A percentile compares a stretch with the other conserved stretches of the same genome.
These are phyloP conservation scores for Ptilonorhynchus violaceus DNA, from an alignment of 2,113 vertebrate species.

Conservation along the genomic window DNA sequence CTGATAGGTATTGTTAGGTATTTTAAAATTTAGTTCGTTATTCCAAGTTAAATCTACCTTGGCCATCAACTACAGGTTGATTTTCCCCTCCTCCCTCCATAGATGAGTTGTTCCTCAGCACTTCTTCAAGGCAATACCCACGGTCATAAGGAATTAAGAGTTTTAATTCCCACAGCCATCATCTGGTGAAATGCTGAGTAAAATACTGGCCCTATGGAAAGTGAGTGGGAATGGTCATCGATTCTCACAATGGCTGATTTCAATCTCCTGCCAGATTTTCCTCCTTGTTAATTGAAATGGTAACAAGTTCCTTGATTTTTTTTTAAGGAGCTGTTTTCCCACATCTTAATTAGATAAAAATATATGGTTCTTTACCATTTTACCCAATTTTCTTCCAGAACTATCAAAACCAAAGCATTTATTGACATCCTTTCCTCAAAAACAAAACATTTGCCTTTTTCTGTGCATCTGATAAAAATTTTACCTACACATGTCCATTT, in stretches of 20 bases:
- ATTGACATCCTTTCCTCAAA: background rate
- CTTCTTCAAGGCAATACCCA: background rate
- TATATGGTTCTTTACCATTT: background rate
- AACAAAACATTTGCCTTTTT: background rate
- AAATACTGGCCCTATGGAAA: background rate
- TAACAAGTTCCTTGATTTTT: background rate
- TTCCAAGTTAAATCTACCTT: background rate
- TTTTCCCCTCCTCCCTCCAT: background rate
- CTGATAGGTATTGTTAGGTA: background rate
- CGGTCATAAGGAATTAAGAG: background rate
- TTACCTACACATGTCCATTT: background rate
- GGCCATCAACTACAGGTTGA: background rate
- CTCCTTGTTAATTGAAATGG: background rate
- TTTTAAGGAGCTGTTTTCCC: background rate
- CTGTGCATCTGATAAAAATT: background rate
- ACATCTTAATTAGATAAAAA: background rate
- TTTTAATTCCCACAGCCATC: background rate
- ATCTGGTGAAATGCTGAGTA: background rate
- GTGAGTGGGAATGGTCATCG: background rate
- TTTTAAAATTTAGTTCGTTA: background rate
- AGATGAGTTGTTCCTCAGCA: background rate
- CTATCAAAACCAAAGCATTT: background rate
- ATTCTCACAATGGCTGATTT: background rate
- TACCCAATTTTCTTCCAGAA: background rate
- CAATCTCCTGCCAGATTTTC: background rate